phyloP scores from a whole-genome alignment of 1,140 invertebrate species.

The Oncopodura yosiiana region DNA sequence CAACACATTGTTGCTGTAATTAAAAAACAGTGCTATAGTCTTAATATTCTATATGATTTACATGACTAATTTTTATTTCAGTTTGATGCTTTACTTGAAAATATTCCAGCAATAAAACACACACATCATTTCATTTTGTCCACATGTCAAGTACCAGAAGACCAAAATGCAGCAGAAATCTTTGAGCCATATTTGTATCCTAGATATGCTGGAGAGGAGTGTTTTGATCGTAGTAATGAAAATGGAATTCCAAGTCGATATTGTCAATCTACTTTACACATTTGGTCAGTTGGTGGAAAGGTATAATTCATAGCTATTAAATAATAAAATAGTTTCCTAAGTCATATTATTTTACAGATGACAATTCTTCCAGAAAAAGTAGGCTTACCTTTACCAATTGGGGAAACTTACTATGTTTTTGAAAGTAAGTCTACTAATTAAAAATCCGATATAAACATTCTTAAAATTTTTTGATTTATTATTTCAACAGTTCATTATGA shows the following conservation, averaged over 20 bases:
- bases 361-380: slow-evolving; percentile 12
- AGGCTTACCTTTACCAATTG: slow-evolving; percentile 8
- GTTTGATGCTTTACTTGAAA: slow-evolving; percentile 7
- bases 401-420: background rate
- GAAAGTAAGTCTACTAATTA: background rate
- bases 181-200: slow-evolving; percentile 6
- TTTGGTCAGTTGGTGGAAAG: slow-evolving; percentile 17
- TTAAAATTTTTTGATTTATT: background rate
- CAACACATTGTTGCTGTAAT: slow-evolving; percentile 16
- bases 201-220: background rate
- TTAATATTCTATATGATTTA: too few species aligned
- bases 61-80: background rate
- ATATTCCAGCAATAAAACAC: background rate
- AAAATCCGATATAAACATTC: slow-evolving; percentile 4
- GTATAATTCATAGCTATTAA: background rate
- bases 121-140: slow-evolving; percentile 20
- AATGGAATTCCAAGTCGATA: background rate
- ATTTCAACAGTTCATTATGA: slow-evolving; percentile 15
- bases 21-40: too few species aligned
- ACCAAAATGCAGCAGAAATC: background rate
- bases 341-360: background rate
- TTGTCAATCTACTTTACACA: background rate
- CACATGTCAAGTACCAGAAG: background rate
- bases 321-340: background rate
- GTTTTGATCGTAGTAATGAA: background rate